Evolutionary conservation across 2,113 vertebrate species (phyloP).

Genomic region (Theristicus caerulescens): DNA sequence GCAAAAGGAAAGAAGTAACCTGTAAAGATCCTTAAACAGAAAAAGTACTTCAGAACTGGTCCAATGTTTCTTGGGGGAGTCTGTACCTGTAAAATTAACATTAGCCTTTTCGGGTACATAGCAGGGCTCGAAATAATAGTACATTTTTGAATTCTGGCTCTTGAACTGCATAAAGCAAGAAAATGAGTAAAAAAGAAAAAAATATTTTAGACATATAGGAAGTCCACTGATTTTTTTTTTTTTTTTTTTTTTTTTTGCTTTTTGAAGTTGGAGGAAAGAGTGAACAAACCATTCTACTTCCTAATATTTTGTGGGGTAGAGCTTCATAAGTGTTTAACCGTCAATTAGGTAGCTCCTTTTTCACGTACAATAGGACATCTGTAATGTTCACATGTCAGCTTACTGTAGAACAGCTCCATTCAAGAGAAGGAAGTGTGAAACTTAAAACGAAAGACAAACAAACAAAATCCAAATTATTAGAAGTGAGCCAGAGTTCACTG

Average conservation of each 20-base stretch:
- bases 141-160: conserved; percentile 22
- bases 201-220: neutral
- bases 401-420: neutral
- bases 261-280: neutral
- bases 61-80: conserved; percentile 39
- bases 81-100: conserved; percentile 52
- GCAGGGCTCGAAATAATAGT: conserved; percentile 14
- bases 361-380: neutral
- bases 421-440: neutral
- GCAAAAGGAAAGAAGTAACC: neutral
- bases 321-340: neutral
- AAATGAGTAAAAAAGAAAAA: neutral
- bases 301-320: neutral
- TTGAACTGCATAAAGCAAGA: neutral
- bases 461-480: neutral
- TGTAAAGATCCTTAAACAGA: neutral
- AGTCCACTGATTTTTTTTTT: neutral
- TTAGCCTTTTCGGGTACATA: conserved; percentile 30
- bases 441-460: neutral
- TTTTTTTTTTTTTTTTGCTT: neutral
- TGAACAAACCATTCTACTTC: neutral
- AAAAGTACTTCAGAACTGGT: conserved; percentile 58
- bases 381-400: neutral
- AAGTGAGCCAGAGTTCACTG: conserved; percentile 51
- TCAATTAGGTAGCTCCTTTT: neutral